Base-by-base conservation (phyloP, 1,140 invertebrate species). In the Berghia stephanieae region DNA sequence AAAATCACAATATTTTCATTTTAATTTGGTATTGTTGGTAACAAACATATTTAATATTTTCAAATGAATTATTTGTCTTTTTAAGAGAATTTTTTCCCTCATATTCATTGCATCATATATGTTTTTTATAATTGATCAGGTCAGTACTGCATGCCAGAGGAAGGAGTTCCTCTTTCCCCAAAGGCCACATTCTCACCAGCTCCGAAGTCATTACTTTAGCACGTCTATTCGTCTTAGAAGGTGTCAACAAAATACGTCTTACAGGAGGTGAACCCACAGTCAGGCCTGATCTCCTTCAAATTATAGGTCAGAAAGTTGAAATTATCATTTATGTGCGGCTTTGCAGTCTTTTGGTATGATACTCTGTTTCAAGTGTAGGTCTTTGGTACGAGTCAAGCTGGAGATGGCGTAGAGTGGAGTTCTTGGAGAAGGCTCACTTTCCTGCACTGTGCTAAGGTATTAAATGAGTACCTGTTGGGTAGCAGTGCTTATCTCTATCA, bases 181-280 rank as follows among this genome's bases (percentile, higher is more conserved):
- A 93, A 82, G 88, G 92, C 24, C 90, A 94, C 78, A 90, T 99
- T 69, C 90, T 99, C 43, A 93, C 92, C n/a, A 93, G 93, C 3
- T 92, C 93, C 67, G 98, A 99, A 92, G 93, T 99, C 66, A 86
- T 95, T 36, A 90, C 92, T 31, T 83, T 99, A 60, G 93, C 95
- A 5, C 90, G 92, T 79, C 89, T 98, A 78, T 99, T 99, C 91
- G 95, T 97, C 2, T 90, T 92, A 69, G 92, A 96, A 88, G 98
- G 98, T 40, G 94, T 99, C 2, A 92, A 91, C 77, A 99, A 99
- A 92, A 94, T 99, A 84, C 91, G 98, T 55, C 90, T 99, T 27
- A 99, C 98, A 1, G 98, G 98, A 67, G 98, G 98, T 36, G 98
- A 99, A 90, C 98, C 98, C 24, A 94, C 97, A 16, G 92, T 99